Evolutionary conservation across 2,888 invertebrate species (phyloP).

Genomic region (Andrena hattorfiana): DNA sequence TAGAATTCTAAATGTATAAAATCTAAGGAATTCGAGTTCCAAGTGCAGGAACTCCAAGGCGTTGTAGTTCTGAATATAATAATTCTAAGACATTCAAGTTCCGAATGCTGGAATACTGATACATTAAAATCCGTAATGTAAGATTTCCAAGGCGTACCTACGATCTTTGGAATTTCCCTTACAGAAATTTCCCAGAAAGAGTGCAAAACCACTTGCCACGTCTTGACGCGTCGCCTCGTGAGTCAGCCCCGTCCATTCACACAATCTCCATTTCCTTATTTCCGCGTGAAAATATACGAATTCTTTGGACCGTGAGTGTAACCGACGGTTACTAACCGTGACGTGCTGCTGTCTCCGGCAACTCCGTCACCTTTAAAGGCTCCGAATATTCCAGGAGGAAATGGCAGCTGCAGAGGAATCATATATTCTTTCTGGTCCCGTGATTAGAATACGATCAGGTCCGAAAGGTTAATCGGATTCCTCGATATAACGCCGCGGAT

Average conservation of each 20-base stretch:
- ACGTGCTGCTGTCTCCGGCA: background rate
- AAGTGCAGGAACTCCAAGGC: too few species aligned
- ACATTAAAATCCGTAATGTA: too few species aligned
- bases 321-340: background rate
- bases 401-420: background rate
- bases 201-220: background rate
- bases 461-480: conserved; percentile 3
- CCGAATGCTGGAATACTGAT: too few species aligned
- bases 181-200: background rate
- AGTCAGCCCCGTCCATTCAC: background rate
- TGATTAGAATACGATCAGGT: background rate
- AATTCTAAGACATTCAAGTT: background rate
- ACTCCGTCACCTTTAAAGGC: background rate
- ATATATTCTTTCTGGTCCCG: background rate
- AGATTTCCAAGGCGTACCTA: background rate
- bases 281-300: background rate
- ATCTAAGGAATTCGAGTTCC: too few species aligned
- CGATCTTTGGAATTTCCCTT: background rate
- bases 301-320: background rate
- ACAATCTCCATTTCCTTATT: background rate
- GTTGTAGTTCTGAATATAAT: too few species aligned
- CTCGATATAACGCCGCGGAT: background rate
- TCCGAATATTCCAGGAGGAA: background rate
- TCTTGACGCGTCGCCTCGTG: background rate
- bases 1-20: too few species aligned